A percentile compares a stretch with the other conserved stretches of the same genome.
phyloP scores from a whole-genome alignment of 1,140 invertebrate species.

The Pentalonia nigronervosa region DNA sequence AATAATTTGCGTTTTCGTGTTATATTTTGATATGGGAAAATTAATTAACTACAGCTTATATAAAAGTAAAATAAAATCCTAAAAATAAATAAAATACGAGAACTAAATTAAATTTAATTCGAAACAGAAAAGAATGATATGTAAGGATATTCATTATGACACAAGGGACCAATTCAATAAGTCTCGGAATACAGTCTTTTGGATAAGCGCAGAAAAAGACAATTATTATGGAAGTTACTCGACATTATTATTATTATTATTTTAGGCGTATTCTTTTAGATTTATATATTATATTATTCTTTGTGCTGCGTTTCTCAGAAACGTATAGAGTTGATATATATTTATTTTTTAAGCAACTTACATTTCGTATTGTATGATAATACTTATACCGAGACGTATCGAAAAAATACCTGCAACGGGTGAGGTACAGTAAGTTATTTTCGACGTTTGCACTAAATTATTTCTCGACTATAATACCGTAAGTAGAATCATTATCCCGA shows the following conservation, averaged over 20 bases:
- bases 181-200: not conserved
- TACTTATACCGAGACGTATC: not conserved
- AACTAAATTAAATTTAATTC: not conserved
- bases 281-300: not conserved
- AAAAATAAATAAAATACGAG: not conserved
- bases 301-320: not conserved
- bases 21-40: not conserved
- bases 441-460: not conserved
- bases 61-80: not conserved
- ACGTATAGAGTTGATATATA: not conserved
- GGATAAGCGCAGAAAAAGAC: slow-evolving; percentile 11
- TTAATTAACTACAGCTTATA: not conserved
- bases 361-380: not conserved
- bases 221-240: not conserved
- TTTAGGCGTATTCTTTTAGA: not conserved
- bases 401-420: not conserved
- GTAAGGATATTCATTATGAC: not conserved
- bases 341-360: not conserved
- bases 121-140: not conserved
- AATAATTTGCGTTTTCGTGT: not conserved
- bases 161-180: not conserved
- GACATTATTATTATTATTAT: slow-evolving; percentile 33
- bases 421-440: not conserved
- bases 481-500: not conserved
- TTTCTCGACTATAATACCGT: not conserved